A percentile compares a stretch with the other conserved stretches of the same genome.
Evolutionary conservation across 1,140 invertebrate species (phyloP).

Genomic region (Drosophila teissieri): DNA sequence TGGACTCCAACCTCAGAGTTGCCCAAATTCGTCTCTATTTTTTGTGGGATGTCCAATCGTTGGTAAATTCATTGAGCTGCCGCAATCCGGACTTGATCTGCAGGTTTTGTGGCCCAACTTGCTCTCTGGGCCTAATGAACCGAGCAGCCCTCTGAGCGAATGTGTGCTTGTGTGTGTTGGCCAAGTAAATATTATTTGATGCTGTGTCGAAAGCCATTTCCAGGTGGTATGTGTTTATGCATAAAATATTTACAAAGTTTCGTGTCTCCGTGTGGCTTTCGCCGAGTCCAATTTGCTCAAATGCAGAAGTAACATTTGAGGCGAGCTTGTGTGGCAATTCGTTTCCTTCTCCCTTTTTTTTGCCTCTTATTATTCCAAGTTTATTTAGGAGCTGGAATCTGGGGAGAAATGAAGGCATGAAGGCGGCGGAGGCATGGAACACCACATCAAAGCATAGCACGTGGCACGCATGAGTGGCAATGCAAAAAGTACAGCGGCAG

Average conservation of each 20-base stretch:
- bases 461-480: conserved; percentile 80
- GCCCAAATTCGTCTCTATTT: background rate
- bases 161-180: conserved; percentile 17
- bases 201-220: conserved; percentile 78
- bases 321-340: conserved; percentile 38
- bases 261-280: conserved; percentile 61
- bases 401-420: background rate
- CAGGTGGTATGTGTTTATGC: conserved; percentile 79
- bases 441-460: conserved; percentile 79
- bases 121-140: conserved; percentile 73
- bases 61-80: conserved; percentile 62
- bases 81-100: conserved; percentile 62
- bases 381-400: conserved; percentile 67
- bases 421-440: conserved; percentile 25
- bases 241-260: conserved; percentile 81
- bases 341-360: conserved; percentile 27
- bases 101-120: conserved; percentile 64
- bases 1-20: background rate
- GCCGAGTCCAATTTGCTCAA: conserved; percentile 76
- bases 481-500: conserved; percentile 68
- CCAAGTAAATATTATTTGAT: conserved; percentile 82
- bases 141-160: conserved; percentile 26
- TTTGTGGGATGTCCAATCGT: conserved; percentile 33
- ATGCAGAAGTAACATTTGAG: conserved; percentile 74
- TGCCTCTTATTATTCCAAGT: conserved; percentile 78